Evolutionary conservation across 2,113 vertebrate genomes (phyloP).

Genomic region (Cathartes aura): DNA sequence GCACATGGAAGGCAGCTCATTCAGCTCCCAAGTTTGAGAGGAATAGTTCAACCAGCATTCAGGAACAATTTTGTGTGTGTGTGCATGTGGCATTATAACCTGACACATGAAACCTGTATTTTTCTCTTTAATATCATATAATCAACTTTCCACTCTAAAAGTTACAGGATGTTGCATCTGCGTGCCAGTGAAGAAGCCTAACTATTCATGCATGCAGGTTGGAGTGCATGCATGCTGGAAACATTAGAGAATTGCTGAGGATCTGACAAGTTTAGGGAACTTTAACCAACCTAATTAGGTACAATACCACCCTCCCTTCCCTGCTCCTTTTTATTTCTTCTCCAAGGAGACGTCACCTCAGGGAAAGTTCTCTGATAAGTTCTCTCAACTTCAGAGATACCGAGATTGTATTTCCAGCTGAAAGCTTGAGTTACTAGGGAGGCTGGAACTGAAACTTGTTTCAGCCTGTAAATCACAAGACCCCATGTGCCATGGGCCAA

Average conservation of each 20-base stretch:
- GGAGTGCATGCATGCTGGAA: not conserved
- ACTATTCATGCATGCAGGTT: not conserved
- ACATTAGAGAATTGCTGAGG: not conserved
- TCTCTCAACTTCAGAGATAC: slow-evolving; percentile 5
- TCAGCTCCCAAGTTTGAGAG: not conserved
- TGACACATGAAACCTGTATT: not conserved
- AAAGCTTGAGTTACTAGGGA: slow-evolving; percentile 21
- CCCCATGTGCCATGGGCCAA: not conserved
- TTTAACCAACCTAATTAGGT: not conserved
- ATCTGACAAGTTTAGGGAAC: not conserved
- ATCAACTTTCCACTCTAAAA: not conserved
- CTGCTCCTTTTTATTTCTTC: not conserved
- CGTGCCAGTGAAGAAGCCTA: not conserved
- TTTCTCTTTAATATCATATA: not conserved
- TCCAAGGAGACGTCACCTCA: not conserved
- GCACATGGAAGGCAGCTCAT: not conserved
- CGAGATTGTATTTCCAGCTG: slow-evolving; percentile 21
- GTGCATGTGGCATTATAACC: not conserved
- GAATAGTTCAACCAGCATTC: not conserved
- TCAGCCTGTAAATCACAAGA: slow-evolving; percentile 50
- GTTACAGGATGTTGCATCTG: not conserved
- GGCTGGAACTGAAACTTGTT: slow-evolving; percentile 35
- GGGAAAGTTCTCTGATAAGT: not conserved
- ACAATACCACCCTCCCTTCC: not conserved
- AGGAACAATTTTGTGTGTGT: not conserved